Base-by-base conservation (phyloP, 1,140 invertebrate genomes). In the Stegodyphus dumicola region DNA sequence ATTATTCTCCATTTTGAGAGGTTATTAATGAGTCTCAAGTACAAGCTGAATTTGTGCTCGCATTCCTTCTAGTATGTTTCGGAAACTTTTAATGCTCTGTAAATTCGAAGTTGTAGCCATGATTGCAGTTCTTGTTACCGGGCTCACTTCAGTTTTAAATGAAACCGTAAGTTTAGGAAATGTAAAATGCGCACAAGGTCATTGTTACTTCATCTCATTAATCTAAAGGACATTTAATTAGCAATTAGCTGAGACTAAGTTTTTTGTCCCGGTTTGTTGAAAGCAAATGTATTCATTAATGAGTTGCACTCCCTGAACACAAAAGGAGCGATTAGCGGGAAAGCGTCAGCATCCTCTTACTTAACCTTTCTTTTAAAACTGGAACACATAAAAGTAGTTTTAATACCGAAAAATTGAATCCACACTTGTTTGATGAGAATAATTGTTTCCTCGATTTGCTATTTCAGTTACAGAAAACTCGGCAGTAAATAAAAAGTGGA, bases 161-260 rank as follows among this genome's bases (percentile, higher is more conserved):
- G 49, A 10, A 53, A 15, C 7, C 53, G 13, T 52, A 73, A 7
- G 51, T 52, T 53, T 17, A n/a, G 6, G 7, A 73, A 52, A 73
- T 73, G 51, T 52, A 73, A 73, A 73, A 73, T 52, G 49, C 7
- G 6, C 15, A 7, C 51, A 52, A 52, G n/a, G 51, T 7, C 49
- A 56, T 76, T 64, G 75, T 51, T 51, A 49, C 49, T 77, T 48
- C 75, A 65, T 56, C 64, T 66, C 18, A 77, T 77, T 64, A 77
- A 65, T 49, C 65, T 75, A 56, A 77, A 66, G 49, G 65, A 77
- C 48, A 66, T 64, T 77, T 77, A 77, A 77, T 77, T 77, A 77
- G 60, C 53, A 77, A 77, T 77, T 77, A 77, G 64, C 33, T 17
- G 11, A 33, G 48, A 65, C 15, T 77, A 33, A 64, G 65, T 52